Evolutionary conservation across 2,888 invertebrate species (phyloP), one percentile per base, ranked within the genome.

Genomic region (Pammene fasciana): DNA sequence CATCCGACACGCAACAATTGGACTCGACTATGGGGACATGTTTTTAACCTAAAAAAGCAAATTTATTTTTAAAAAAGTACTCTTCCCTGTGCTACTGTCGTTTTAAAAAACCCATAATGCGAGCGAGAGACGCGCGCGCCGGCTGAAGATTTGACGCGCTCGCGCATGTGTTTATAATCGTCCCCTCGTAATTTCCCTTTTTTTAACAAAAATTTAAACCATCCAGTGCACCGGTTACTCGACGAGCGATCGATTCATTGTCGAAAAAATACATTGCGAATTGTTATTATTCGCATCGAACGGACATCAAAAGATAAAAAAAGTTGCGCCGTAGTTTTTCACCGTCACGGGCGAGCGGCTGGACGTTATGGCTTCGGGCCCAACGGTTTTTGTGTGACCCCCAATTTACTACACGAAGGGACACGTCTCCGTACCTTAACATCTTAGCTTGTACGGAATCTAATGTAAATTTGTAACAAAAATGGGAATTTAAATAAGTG

Each of bases 1-100:
- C 92, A 90, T 90, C 90, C 86, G 91, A 90, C 90, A 91, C 92
- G 92, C 92, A 92, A 92, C 92, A 92, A 92, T 92, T 92, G 90
- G 82, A 90, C 84, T 83, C 84, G 82, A 86, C 86, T 85, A 86
- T 81, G 85, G 89, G 89, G 90, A 91, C 90, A 88, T 84, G 84
- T 87, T 89, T 90, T 90, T 85, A 79, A 81, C 82, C 86, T 86
- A 90, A 92, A 92, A 91, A 89, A 84, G 80, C 79, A 80, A 86
- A 85, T 92, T 90, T 90, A 89, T 90, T 91, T 91, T 92, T 89
- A 85, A 90, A 92, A 90, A 91, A 85, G 45, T 80, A 80, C 81
- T 82, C 81, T 86, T 88, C 88, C 89, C 83, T 82, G 84, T 81
- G 79, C 83, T 85, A 83, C 83, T 79, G 83, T 82, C 82, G 85